Conservation (phyloP, 2,113 vertebrate species). For the Prolemur simus region DNA sequence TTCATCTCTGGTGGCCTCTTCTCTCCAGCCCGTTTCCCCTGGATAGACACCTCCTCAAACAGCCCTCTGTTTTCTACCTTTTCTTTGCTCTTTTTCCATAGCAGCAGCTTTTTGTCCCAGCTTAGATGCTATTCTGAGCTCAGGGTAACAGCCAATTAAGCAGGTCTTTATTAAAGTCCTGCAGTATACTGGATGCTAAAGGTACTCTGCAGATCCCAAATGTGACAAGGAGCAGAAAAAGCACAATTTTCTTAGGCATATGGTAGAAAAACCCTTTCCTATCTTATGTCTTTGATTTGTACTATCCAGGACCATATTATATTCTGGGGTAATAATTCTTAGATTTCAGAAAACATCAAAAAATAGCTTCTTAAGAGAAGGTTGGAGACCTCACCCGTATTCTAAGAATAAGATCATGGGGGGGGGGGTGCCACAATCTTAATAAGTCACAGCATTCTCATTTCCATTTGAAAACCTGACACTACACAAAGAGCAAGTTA, state of each 20-base stretch:
- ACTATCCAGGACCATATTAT: not conserved
- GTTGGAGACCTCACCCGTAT: not conserved
- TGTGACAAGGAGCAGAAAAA: not conserved
- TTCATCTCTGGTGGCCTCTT: not conserved
- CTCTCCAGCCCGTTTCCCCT: not conserved
- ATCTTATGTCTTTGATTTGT: not conserved
- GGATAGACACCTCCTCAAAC: not conserved
- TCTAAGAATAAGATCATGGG: not conserved
- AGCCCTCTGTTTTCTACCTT: not conserved
- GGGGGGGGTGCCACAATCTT: not conserved
- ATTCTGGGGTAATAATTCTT: not conserved
- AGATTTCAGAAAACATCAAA: not conserved
- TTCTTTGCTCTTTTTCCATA: not conserved
- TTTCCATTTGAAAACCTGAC: not conserved
- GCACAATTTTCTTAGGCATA: not conserved
- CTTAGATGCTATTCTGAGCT: conserved; percentile 16
- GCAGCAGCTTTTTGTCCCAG: not conserved
- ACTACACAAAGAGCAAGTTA: not conserved
- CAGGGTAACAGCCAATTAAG: conserved; percentile 32
- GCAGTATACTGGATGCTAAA: not conserved
- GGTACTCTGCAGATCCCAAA: not conserved
- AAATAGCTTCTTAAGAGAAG: conserved; percentile 1
- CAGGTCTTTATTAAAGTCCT: not conserved
- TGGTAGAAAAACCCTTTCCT: not conserved
- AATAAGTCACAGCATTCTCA: not conserved